phyloP scores from a whole-genome alignment of 2,888 invertebrate species.

The Drepana falcataria region DNA sequence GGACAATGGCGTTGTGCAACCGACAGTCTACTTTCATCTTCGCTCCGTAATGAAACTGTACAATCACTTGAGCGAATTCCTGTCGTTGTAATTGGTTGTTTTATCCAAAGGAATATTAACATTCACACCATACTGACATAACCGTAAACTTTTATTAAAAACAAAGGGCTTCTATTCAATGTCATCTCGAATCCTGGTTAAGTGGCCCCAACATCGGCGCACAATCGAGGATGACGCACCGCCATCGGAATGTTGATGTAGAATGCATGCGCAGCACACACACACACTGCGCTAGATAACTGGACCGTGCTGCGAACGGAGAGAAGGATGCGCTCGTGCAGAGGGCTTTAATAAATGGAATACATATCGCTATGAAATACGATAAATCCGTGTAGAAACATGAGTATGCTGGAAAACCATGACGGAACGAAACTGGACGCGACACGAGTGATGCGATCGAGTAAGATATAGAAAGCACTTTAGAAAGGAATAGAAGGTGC shows the following conservation, averaged over 20 bases:
- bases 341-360: constrained; percentile 23
- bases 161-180: constrained; percentile 33
- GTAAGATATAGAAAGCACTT: constrained; percentile 73
- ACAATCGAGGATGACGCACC: constrained; percentile 60
- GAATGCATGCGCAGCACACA: constrained; percentile 54
- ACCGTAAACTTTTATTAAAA: constrained; percentile 4
- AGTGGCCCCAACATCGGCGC: constrained; percentile 41
- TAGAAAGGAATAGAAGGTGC: constrained; percentile 76
- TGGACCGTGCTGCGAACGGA: constrained; percentile 39
- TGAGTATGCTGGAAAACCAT: constrained; percentile 50
- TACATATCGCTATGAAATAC: constrained; percentile 32
- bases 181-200: constrained; percentile 46
- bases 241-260: constrained; percentile 65
- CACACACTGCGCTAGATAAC: constrained; percentile 42
- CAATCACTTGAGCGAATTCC: constrained; percentile 22
- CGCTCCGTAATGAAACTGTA: constrained; percentile 39
- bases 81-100: constrained; percentile 28
- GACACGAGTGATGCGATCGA: constrained; percentile 34
- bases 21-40: constrained; percentile 50
- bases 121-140: not conserved
- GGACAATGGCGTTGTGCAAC: constrained; percentile 63
- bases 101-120: not conserved
- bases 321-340: constrained; percentile 41
- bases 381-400: constrained; percentile 38
- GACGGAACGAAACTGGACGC: constrained; percentile 49